Evolutionary conservation across 37 sponge, comb jelly and placozoan species (phyloP).

Genomic region (Tethya wilhelma): DNA sequence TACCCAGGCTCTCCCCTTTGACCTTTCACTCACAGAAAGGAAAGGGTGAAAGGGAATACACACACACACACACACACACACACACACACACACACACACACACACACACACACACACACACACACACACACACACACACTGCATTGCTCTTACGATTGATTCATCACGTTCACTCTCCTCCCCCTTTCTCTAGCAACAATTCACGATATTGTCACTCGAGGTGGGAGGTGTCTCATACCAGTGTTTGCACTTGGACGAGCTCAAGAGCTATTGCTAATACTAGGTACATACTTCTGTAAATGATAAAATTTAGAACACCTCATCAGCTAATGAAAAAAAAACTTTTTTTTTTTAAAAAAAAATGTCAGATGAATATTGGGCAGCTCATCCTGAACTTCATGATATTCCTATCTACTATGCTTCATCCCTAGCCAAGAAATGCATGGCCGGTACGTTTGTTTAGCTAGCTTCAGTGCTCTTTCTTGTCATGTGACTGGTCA

Average conservation of each 20-base stretch:
- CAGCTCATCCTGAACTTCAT: slow-evolving; percentile 95
- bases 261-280: slow-evolving; percentile 94
- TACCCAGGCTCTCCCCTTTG: too few relatives aligned
- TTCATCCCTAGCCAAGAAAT: slow-evolving; percentile 97
- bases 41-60: too few relatives aligned
- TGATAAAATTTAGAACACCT: background rate
- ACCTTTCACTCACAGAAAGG: too few relatives aligned
- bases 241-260: slow-evolving; percentile 99
- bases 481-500: background rate
- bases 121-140: too few relatives aligned
- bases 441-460: slow-evolving; percentile 88
- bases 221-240: slow-evolving; percentile 96
- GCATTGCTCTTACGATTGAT: too few relatives aligned
- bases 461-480: background rate
- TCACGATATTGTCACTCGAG: slow-evolving; percentile 95
- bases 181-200: slow-evolving; percentile 57
- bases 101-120: too few relatives aligned
- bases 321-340: background rate
- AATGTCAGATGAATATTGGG: slow-evolving; percentile 95
- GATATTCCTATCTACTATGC: slow-evolving; percentile 99
- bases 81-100: too few relatives aligned
- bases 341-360: background rate
- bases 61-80: too few relatives aligned
- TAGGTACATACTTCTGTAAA: slow-evolving; percentile 44
- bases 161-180: background rate